A percentile compares a stretch with the other conserved stretches of the same genome.
These are phyloP conservation scores for Lepisosteus oculatus DNA, from an alignment of 2,113 vertebrate genomes.

Conservation along the genomic window DNA sequence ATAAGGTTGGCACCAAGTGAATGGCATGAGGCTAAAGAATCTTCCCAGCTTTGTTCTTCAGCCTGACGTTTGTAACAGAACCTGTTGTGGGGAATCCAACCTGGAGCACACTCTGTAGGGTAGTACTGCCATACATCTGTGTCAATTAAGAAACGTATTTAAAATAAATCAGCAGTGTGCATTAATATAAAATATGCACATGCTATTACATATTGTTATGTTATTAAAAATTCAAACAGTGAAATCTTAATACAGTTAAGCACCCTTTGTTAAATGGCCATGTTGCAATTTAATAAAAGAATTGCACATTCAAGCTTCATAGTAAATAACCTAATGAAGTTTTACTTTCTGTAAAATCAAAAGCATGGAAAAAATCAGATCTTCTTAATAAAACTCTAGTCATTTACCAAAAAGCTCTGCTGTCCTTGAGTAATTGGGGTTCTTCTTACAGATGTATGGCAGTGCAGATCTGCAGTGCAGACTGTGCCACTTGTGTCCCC, in stretches of 20 bases:
- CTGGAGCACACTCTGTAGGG: slow-evolving; percentile 68
- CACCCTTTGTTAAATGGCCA: too few species aligned
- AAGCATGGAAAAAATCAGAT: too few species aligned
- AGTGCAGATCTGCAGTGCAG: slow-evolving; percentile 74
- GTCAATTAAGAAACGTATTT: neutral
- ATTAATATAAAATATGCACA: too few species aligned
- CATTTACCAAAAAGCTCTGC: slow-evolving; percentile 72
- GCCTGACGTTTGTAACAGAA: slow-evolving; percentile 78
- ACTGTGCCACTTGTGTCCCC: slow-evolving; percentile 70
- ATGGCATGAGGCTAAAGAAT: slow-evolving; percentile 69
- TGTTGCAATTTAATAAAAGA: too few species aligned
- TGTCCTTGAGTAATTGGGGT: slow-evolving; percentile 58
- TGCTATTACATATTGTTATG: too few species aligned
- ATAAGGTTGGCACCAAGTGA: slow-evolving; percentile 62
- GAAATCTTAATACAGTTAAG: too few species aligned
- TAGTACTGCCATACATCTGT: slow-evolving; percentile 82
- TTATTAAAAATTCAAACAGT: too few species aligned
- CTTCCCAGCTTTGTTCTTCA: slow-evolving; percentile 71
- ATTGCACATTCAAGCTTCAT: too few species aligned
- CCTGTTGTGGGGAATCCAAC: slow-evolving; percentile 78
- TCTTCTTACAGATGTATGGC: slow-evolving; percentile 90
- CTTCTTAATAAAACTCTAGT: too few species aligned
- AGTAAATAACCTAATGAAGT: too few species aligned
- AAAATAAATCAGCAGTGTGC: too few species aligned
- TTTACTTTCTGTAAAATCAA: too few species aligned